A percentile compares a stretch with the other conserved stretches of the same genome.
Conservation (phyloP, 2,888 invertebrate species). For the Girardia tigrina region DNA sequence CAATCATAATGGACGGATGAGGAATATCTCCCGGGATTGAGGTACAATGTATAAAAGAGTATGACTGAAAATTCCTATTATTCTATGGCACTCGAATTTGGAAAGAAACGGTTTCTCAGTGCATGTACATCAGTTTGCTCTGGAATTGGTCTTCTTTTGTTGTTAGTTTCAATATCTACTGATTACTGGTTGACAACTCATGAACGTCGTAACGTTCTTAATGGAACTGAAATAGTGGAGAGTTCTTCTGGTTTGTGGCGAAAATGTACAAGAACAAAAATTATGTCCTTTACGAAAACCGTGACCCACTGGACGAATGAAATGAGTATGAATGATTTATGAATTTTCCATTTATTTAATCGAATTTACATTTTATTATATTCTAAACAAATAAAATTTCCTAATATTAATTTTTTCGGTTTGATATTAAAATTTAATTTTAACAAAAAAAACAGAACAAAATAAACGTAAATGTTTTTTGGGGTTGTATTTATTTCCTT, state of each 20-base stretch:
- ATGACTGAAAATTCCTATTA: neutral
- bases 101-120: neutral
- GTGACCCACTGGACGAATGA: neutral
- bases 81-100: constrained; percentile 10
- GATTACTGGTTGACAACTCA: constrained; percentile 23
- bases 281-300: neutral
- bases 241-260: neutral
- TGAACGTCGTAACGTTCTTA: neutral
- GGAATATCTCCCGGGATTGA: neutral
- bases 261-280: constrained; percentile 13
- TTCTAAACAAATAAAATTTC: too few relatives aligned
- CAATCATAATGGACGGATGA: neutral
- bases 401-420: too few relatives aligned
- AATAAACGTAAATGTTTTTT: too few relatives aligned
- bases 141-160: constrained; percentile 13
- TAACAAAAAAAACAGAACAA: too few relatives aligned
- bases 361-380: too few relatives aligned
- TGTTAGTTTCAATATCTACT: constrained; percentile 8
- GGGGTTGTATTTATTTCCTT: too few relatives aligned
- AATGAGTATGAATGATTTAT: constrained; percentile 5
- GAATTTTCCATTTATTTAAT: neutral
- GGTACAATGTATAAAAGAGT: neutral
- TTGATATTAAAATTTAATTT: too few relatives aligned
- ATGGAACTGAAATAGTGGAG: neutral
- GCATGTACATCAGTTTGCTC: neutral